Base-by-base conservation (phyloP, 2,113 vertebrate species). In the Paratilapia polleni region DNA sequence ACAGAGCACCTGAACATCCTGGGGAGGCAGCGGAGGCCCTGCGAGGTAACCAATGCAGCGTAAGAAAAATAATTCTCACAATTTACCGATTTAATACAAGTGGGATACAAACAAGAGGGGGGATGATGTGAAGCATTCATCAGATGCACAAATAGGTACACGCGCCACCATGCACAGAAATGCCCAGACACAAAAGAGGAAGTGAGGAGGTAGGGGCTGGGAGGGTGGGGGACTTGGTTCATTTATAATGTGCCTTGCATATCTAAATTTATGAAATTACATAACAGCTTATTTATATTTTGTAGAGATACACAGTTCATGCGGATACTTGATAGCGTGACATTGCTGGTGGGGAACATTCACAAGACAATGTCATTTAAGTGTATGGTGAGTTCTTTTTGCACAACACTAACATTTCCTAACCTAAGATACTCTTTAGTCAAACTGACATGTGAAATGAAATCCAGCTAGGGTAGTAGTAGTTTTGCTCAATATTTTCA, bases 1-100 rank as follows among this genome's bases (percentile, higher is more conserved):
- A 14, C 96, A 96, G 70, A 97, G 96, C 31, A 99, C 95, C 11
- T 93, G 93, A 9, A 99, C 95, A 3, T 98, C 97, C 61, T 96
- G 97, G 6, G 98, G 98, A 19, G 98, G 97, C 26, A 95, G 87
- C 1, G 98, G 98, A 63, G 98, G 98, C 11, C 98, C 98, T 99
- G 82, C 15, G 36, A 78, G 63, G 14, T 17, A 13, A 85, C 41
- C 90, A 34, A 81, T 38, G 57, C 70, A 6, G 20, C 17, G 13
- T 74, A 13, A 79, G 80, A 31, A 28, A 74, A 17, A 52, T 56
- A 12, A 10, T 19, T 47, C 2, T 19, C 20, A 56, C 26, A n/a
- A 20, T 59, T 76, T 19, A 64, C 7, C 31, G 3, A 26, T 78
- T 77, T 63, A 68, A 64, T 47, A 26, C 14, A 52, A n/a, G 2